phyloP scores from a whole-genome alignment of 2,888 invertebrate species.

The Macrosiphum euphorbiae region DNA sequence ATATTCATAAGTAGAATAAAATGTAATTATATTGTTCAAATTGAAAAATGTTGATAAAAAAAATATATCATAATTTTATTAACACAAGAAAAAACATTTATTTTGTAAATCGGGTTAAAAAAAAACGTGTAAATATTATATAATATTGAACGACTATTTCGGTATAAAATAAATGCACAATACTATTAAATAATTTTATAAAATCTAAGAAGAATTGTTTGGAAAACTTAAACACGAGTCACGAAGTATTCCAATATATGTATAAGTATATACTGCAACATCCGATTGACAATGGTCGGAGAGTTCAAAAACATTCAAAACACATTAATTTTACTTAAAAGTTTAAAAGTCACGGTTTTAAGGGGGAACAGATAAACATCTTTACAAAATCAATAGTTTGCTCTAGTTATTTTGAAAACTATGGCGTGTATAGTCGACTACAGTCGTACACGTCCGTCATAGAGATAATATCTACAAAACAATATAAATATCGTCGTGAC shows the following conservation, averaged over 20 bases:
- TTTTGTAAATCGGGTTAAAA: too few species aligned
- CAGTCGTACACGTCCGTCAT: neutral
- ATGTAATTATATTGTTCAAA: too few species aligned
- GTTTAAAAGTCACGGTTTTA: neutral
- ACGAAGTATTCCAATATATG: neutral
- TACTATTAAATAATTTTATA: neutral
- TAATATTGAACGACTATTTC: neutral
- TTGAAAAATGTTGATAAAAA: too few species aligned
- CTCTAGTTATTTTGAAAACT: neutral
- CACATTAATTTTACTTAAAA: neutral
- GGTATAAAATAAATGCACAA: neutral
- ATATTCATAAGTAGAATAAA: too few species aligned
- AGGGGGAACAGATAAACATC: neutral
- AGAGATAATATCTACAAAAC: neutral
- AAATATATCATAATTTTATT: too few species aligned
- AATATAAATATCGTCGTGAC: neutral
- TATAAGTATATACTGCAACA: neutral
- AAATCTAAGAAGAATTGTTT: neutral
- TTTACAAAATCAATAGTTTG: neutral
- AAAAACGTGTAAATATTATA: too few species aligned
- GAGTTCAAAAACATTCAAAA: neutral
- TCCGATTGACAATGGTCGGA: neutral
- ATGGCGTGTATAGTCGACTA: neutral
- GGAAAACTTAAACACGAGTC: neutral
- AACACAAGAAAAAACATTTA: too few species aligned